Base-by-base conservation (phyloP, 1,140 invertebrate species). In the Trachelipus rathkii region DNA sequence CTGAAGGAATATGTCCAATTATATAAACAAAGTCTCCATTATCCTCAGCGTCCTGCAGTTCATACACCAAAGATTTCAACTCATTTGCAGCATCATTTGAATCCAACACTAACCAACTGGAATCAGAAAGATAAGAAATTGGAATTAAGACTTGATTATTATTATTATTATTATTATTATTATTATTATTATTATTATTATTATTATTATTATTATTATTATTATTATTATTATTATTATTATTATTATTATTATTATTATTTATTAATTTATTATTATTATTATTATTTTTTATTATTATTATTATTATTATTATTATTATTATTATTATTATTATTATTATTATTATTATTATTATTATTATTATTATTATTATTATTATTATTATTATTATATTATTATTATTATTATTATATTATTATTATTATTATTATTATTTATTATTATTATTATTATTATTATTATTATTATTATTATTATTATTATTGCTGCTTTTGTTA, bases 331-430 rank as follows among this genome's bases (percentile, higher is more conserved):
- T 67, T 15, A 67, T 67, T 24, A 67, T 15, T 15, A 67, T 15
- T 15, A 67, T 24, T 15, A 67, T 67, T 67, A 67, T 15, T 9
- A 67, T 67, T 67, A 67, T 15, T 67, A 67, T 67, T 67, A 67
- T 67, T 15, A 10, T 15, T 67, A 67, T 15, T 67, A 67, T 67
- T 67, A 67, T 15, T 67, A 67, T 15, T 67, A 67, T 15, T 67
- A 67, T 15, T 67, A 67, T 15, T 67, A 67, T 15, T 67, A 67
- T 67, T 3, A 21, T 3, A 21, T 9, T 67, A 21, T 21, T 15
- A 21, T 9, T 67, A 21, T 21, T 10, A 21, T 33, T 33, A 33
- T 33, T 33, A 33, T 33, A 33, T 33, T 33, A 33, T 33, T 33
- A 33, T 33, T 3, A 33, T 33, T 33, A 6, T 33, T 33, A 33